These are phyloP conservation scores for Ifrita kowaldi DNA, from an alignment of 2,113 vertebrate species.

Conservation along the genomic window DNA sequence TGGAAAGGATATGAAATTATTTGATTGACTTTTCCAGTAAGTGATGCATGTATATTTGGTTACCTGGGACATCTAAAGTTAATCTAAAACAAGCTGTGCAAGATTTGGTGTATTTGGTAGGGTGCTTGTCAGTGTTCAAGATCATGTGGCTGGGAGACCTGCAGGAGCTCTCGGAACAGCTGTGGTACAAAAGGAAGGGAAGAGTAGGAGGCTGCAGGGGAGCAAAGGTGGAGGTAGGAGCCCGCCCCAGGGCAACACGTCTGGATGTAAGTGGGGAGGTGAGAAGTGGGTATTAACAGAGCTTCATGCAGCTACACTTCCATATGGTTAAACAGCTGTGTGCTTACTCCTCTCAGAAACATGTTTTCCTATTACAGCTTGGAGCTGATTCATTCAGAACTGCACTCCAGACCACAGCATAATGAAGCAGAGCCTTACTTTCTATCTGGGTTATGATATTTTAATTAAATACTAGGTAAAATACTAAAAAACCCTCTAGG, in stretches of 20 bases:
- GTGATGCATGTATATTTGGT: neutral
- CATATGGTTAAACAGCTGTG: slow-evolving; percentile 33
- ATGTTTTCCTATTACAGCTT: neutral
- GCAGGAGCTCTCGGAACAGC: neutral
- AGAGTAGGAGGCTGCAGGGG: neutral
- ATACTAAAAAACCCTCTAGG: neutral
- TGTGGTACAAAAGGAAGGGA: neutral
- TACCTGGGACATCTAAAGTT: neutral
- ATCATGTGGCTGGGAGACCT: neutral
- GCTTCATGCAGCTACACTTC: neutral
- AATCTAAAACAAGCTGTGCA: neutral
- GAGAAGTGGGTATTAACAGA: slow-evolving; percentile 7
- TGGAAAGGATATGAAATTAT: neutral
- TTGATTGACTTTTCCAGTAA: neutral
- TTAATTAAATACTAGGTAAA: neutral
- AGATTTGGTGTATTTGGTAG: neutral
- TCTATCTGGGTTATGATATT: neutral
- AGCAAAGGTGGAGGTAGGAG: neutral
- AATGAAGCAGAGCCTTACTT: neutral
- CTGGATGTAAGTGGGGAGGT: neutral
- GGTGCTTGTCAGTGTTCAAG: neutral
- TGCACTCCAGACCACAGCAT: neutral
- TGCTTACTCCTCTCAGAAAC: neutral
- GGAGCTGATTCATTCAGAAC: neutral
- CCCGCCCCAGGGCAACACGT: neutral